Percentiles rank a stretch among this genome's conserved stretches.
phyloP scores from a whole-genome alignment of 2,113 vertebrate genomes.

The Podocnemis expansa region DNA sequence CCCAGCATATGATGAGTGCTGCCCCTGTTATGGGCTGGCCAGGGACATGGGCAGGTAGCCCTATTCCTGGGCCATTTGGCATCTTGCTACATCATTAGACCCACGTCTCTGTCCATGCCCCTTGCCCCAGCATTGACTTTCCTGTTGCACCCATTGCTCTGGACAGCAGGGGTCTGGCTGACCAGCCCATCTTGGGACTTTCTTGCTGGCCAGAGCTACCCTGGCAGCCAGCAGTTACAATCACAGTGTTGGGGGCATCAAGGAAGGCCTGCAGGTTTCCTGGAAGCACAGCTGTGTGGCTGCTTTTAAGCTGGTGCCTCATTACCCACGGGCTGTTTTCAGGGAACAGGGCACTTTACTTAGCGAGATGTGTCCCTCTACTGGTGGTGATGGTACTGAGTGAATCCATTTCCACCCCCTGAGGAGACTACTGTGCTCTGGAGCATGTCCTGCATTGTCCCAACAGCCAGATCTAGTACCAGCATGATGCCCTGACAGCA shows the following conservation, averaged over 20 bases:
- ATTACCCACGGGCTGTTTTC: not conserved
- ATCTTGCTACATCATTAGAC: not conserved
- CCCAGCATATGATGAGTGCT: not conserved
- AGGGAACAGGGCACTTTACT: not conserved
- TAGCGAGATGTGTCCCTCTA: not conserved
- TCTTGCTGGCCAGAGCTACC: not conserved
- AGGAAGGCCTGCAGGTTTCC: not conserved
- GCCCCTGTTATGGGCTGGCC: not conserved
- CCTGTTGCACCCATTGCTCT: too few species aligned
- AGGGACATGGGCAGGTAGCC: not conserved
- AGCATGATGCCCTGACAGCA: not conserved
- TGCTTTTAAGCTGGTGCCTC: not conserved
- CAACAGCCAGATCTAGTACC: not conserved
- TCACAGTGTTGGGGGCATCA: not conserved
- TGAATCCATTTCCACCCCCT: not conserved
- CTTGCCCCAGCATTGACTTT: not conserved
- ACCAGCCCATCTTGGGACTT: not conserved
- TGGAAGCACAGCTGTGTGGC: too few species aligned
- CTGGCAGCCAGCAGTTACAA: too few species aligned
- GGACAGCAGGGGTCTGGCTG: not conserved
- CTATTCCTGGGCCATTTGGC: not conserved
- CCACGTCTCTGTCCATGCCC: not conserved
- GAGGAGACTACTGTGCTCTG: not conserved
- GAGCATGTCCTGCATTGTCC: not conserved
- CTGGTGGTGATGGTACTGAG: not conserved